A percentile compares a stretch with the other conserved stretches of the same genome.
Evolutionary conservation across 2,888 invertebrate species (phyloP).

Genomic region (Drosophila aldrichi): DNA sequence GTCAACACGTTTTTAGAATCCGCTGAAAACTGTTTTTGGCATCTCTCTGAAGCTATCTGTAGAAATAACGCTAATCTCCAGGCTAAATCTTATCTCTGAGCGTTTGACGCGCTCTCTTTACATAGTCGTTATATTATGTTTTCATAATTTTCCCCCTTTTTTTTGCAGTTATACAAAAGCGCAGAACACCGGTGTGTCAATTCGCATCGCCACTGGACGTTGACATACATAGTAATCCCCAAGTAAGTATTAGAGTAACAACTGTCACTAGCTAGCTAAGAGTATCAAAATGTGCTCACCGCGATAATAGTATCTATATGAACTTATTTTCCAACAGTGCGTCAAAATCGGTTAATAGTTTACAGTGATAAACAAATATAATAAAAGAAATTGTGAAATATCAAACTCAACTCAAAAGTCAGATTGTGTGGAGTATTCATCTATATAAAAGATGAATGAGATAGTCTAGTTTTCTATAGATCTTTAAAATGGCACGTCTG

Average conservation of each 20-base stretch:
- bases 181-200: constrained; percentile 96
- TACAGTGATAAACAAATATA: not conserved
- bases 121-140: constrained; percentile 23
- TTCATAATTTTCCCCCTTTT: constrained; percentile 43
- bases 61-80: constrained; percentile 38
- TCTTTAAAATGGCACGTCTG: not conserved
- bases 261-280: constrained; percentile 5
- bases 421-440: not conserved
- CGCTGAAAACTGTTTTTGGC: constrained; percentile 8
- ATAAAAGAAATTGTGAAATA: not conserved
- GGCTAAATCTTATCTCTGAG: constrained; percentile 63
- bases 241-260: constrained; percentile 88
- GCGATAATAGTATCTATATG: constrained; percentile 4
- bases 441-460: not conserved
- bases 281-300: constrained; percentile 21
- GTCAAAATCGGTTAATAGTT: not conserved
- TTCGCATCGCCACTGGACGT: constrained; percentile 98
- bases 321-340: not conserved
- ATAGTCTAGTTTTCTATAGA: not conserved
- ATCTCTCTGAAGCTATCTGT: constrained; percentile 33
- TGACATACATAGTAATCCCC: constrained; percentile 97
- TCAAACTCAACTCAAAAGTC: too few species aligned
- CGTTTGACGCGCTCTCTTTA: constrained; percentile 40
- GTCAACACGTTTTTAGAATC: not conserved
- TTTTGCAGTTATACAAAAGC: constrained; percentile 95